These are phyloP conservation scores for Drosophila ohnishii DNA, from an alignment of 1,140 invertebrate species.

Conservation along the genomic window DNA sequence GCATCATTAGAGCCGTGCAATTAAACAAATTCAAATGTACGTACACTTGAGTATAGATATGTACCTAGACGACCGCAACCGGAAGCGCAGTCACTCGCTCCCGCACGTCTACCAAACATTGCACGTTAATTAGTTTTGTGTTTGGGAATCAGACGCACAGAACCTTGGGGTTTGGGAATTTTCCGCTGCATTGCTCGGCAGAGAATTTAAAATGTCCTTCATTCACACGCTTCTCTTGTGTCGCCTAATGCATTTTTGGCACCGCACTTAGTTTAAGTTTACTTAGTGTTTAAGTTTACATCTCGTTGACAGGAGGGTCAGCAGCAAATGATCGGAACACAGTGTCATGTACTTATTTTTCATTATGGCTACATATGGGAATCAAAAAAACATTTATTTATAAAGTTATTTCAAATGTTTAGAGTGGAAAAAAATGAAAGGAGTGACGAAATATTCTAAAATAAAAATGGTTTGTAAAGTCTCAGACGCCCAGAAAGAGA, in stretches of 20 bases:
- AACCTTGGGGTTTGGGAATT: conserved; percentile 26
- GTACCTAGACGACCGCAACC: conserved; percentile 20
- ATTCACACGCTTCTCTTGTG: conserved; percentile 1
- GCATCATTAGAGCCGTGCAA: conserved; percentile 65
- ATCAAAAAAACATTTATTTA: no score
- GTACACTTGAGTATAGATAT: conserved; percentile 12
- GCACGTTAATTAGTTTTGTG: conserved; percentile 46
- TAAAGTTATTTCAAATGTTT: no score
- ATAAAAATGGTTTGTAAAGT: no score
- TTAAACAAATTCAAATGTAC: conserved; percentile 61
- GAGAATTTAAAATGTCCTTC: conserved; percentile 22
- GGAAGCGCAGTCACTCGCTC: conserved; percentile 39
- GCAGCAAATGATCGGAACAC: neutral
- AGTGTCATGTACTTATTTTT: no score
- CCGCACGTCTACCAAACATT: conserved; percentile 35
- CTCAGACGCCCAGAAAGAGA: no score
- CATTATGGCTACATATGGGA: no score
- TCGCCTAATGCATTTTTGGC: conserved; percentile 25
- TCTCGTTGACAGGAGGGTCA: conserved; percentile 17
- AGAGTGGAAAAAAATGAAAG: no score
- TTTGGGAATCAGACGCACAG: conserved; percentile 12
- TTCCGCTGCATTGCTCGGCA: conserved; percentile 8
- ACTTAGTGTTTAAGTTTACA: conserved; percentile 12
- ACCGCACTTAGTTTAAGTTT: conserved; percentile 5
- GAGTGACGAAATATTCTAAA: no score